Conservation (phyloP, 2,113 vertebrate species). For the Chaetodon auriga region DNA sequence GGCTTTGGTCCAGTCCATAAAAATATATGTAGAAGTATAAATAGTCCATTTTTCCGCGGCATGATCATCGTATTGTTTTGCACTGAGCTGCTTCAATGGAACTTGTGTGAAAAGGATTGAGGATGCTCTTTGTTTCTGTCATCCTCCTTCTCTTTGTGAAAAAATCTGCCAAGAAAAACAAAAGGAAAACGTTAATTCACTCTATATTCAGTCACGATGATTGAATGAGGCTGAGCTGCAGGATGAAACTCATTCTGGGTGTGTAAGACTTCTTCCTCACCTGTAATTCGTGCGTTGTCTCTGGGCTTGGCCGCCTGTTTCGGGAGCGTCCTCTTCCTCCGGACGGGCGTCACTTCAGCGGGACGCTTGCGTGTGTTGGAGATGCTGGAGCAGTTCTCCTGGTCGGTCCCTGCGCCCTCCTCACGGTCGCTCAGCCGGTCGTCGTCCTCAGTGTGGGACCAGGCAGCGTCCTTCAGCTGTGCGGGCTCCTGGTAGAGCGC, state of each 20-base stretch:
- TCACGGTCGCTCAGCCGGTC: slow-evolving; percentile 7
- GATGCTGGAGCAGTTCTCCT: slow-evolving; percentile 82
- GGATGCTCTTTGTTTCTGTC: slow-evolving; percentile 76
- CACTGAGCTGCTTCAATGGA: slow-evolving; percentile 83
- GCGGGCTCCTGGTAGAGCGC: slow-evolving; percentile 84
- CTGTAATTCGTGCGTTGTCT: slow-evolving; percentile 82
- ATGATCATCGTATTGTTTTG: slow-evolving; percentile 87
- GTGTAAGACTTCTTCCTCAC: slow-evolving; percentile 57
- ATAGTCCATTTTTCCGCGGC: not conserved
- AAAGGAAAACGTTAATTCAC: slow-evolving; percentile 6
- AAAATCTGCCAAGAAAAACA: slow-evolving; percentile 82
- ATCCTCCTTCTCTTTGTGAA: slow-evolving; percentile 87
- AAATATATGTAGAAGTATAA: not conserved
- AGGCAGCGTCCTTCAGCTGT: not conserved
- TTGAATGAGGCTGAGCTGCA: accelerated
- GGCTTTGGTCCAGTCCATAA: not conserved
- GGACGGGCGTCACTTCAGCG: slow-evolving; percentile 53
- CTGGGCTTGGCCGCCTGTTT: slow-evolving; percentile 17
- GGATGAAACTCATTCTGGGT: not conserved
- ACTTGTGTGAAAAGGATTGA: slow-evolving; percentile 47
- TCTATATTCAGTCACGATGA: accelerated
- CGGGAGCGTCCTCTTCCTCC: slow-evolving; percentile 59
- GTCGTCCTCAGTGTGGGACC: not conserved
- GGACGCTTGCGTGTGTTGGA: slow-evolving; percentile 67
- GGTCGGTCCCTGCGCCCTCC: slow-evolving; percentile 60